phyloP scores from a whole-genome alignment of 2,888 invertebrate species.

The Julus scanicus region DNA sequence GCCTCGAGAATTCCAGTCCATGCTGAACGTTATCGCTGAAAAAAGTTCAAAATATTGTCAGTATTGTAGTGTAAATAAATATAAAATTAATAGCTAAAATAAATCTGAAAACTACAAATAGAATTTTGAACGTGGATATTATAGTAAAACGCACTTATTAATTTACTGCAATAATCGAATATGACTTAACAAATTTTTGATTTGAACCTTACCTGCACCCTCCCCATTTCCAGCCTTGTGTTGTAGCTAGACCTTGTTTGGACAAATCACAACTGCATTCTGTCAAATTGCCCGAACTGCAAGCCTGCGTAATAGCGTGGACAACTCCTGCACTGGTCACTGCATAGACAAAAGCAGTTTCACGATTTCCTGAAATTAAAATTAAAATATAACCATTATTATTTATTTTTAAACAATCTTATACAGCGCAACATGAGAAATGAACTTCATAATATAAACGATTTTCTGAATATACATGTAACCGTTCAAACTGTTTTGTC shows the following conservation, averaged over 20 bases:
- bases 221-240: constrained; percentile 72
- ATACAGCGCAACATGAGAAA: too few relatives aligned
- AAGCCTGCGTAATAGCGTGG: constrained; percentile 89
- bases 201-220: constrained; percentile 70
- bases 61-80: too few relatives aligned
- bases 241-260: constrained; percentile 66
- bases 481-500: too few relatives aligned
- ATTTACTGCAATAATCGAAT: too few relatives aligned
- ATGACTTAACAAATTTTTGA: neutral
- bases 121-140: too few relatives aligned
- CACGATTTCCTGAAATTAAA: constrained; percentile 78
- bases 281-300: constrained; percentile 84
- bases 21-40: constrained; percentile 71
- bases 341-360: constrained; percentile 94
- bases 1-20: constrained; percentile 70
- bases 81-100: too few relatives aligned
- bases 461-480: too few relatives aligned
- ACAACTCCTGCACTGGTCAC: constrained; percentile 93
- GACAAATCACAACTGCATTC: constrained; percentile 79
- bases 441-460: too few relatives aligned
- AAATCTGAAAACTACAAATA: too few relatives aligned
- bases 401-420: too few relatives aligned
- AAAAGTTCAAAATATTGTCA: constrained; percentile 51
- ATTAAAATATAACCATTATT: neutral
- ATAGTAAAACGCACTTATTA: too few relatives aligned